Base-by-base conservation (phyloP, 2,888 invertebrate genomes). In the Agonopterix alstromeriana region DNA sequence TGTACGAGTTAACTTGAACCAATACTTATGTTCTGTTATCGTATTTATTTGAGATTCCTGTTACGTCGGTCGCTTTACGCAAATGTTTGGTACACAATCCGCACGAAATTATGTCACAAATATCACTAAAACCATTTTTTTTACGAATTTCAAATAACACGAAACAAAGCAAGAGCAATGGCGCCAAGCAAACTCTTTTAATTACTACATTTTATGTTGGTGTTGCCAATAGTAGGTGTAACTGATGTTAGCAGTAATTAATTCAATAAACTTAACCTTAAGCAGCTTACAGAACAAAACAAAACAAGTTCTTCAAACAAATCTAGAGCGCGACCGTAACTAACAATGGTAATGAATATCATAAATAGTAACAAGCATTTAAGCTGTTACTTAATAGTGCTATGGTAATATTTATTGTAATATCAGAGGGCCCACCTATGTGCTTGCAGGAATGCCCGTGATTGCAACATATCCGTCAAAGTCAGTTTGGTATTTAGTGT, bases 401-500 rank as follows among this genome's bases (percentile, higher is more conserved):
- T 56, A 56, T 56, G 58, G 40, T 53, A 61, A 55, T 61, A 52
- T 45, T 55, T 43, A 51, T 56, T 56, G 10, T 57, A 49, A 57
- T 55, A 49, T 44, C 46, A 53, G 52, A 52, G 52, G 51, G 43
- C 40, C 58, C 61, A 56, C 62, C 63, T 54, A 58, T 54, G 51
- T 45, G 46, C 47, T 47, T 46, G 52, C 45, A 43, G 12, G 36
- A 35, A n/a, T n/a, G 38, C 38, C 38, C n/a, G 38, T 38, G 44
- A 55, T 64, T 65, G 54, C 63, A 46, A 53, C 62, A 67, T 50
- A 58, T 60, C 56, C 59, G 60, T 55, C 53, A 50, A 47, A 48
- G 48, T 46, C 48, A 38, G 3, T 38, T 38, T 38, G 38, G 38
- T 27, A 27, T 27, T 5, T 27, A 27, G 27, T 27, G 27, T 27